Percentiles rank a stretch among this genome's conserved stretches.
Evolutionary conservation across 2,888 invertebrate genomes (phyloP).

Genomic region (Platycnemis pennipes): DNA sequence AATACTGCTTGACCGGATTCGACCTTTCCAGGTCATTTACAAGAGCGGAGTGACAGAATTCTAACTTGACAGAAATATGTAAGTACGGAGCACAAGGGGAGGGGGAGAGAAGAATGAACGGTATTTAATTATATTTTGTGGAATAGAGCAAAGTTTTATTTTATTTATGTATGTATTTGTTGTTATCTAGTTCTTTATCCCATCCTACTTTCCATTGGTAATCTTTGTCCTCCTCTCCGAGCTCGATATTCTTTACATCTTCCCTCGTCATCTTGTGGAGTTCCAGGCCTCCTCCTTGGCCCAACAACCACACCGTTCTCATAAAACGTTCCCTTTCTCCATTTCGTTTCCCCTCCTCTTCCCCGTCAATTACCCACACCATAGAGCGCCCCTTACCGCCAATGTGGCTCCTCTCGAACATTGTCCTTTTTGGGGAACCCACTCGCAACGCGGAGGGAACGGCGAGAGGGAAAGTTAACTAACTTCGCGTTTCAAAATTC

Average conservation of each 20-base stretch:
- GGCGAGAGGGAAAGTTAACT: background rate
- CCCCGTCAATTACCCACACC: background rate
- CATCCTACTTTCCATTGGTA: background rate
- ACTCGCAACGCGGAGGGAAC: background rate
- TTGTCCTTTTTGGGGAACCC: background rate
- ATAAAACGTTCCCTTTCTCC: background rate
- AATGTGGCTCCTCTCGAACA: background rate
- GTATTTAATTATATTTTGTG: no score
- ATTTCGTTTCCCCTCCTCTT: background rate
- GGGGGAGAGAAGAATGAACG: no score
- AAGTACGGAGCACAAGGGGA: no score
- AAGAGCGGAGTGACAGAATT: no score
- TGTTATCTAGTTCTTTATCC: no score
- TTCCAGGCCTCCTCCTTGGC: background rate
- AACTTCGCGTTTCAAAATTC: background rate
- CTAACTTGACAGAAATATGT: no score
- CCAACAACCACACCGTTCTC: background rate
- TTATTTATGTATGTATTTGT: no score
- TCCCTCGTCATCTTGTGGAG: background rate
- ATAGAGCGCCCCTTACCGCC: background rate
- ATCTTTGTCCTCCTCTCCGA: background rate
- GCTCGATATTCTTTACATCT: slow-evolving; percentile 22
- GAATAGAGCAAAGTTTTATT: no score
- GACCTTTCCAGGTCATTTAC: no score
- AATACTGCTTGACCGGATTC: no score